Base-by-base conservation (phyloP, 2,797 vertebrate species). In the Caiman crocodilus region DNA sequence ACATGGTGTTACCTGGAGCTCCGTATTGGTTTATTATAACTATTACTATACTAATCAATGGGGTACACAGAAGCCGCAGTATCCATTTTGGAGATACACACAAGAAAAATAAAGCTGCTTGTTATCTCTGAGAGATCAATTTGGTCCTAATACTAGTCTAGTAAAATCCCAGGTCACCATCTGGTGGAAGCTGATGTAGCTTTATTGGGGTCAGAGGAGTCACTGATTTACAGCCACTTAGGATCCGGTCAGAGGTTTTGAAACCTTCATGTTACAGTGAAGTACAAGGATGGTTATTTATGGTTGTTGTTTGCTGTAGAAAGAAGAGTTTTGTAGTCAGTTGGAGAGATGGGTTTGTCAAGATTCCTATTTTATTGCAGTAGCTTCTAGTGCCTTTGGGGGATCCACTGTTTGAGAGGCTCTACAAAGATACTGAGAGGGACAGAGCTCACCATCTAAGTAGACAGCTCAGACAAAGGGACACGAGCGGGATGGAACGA, bases 151-250 rank as follows among this genome's bases (percentile, higher is more conserved):
- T 95, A 96, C 96, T 92, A 92, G 88, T 88, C 88, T 87, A 93
- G 79, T 93, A 94, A 93, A 96, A 93, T 83, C 94, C 93, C 83
- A 96, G 88, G 90, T 91, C 90, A 93, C 90, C 87, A 88, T 85
- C 1, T 1, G 88, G 90, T 95, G 81, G 88, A 83, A 81, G 56
- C 89, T 95, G 93, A 76, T 77, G 84, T 2, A 88, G 78, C 65
- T 89, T 87, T 79, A 89, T 81, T 93, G 82, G 95, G 89, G 81
- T 86, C 18, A 0, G 87, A 88, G 7, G 69, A 42, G 69, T 25
- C 23, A 73, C 14, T 73, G 69, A 71, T 7, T 71, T 71, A 42
- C 17, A 32, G 83, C 79, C 74, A 84, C 91, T 93, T 90, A 90
- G 82, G 42, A 50, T 50, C 42, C 3, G 42, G 42, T 50, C 42